Conservation (phyloP, 2,113 vertebrate genomes). For the Microtus ochrogaster region DNA sequence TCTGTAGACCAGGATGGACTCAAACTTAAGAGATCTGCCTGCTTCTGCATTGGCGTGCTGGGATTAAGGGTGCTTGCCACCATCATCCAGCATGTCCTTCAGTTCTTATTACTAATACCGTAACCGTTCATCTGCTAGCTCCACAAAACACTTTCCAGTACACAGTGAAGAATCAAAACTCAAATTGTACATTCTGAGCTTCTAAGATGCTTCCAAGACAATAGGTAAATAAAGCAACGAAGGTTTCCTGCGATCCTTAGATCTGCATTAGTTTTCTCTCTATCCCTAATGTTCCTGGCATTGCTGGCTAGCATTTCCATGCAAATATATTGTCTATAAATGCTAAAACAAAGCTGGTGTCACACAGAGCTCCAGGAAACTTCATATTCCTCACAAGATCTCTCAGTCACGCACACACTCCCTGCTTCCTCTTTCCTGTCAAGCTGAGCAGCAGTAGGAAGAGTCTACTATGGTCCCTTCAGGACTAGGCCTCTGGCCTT, state of each 20-base stretch:
- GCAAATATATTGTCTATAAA: not conserved
- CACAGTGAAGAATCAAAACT: not conserved
- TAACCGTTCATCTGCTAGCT: not conserved
- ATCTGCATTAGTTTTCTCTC: not conserved
- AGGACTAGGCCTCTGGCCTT: not conserved
- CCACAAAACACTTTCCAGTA: not conserved
- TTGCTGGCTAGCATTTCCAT: not conserved
- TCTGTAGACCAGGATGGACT: not conserved
- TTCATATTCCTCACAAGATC: not conserved
- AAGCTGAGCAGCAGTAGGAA: not conserved
- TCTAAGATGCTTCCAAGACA: not conserved
- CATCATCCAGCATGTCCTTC: not conserved
- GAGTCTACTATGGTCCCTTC: rapidly evolving
- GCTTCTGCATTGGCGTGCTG: not conserved
- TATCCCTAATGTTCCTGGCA: not conserved
- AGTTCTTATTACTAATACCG: not conserved
- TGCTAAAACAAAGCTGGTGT: not conserved
- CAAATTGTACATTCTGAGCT: not conserved
- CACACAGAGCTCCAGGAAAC: not conserved
- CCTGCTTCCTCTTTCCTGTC: too few species aligned
- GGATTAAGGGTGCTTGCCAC: not conserved
- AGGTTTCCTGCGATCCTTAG: not conserved
- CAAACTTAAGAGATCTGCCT: not conserved
- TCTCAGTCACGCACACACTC: not conserved
- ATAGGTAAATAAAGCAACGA: not conserved